These are phyloP conservation scores for Helleia helle DNA, from an alignment of 2,888 invertebrate species.

Conservation along the genomic window DNA sequence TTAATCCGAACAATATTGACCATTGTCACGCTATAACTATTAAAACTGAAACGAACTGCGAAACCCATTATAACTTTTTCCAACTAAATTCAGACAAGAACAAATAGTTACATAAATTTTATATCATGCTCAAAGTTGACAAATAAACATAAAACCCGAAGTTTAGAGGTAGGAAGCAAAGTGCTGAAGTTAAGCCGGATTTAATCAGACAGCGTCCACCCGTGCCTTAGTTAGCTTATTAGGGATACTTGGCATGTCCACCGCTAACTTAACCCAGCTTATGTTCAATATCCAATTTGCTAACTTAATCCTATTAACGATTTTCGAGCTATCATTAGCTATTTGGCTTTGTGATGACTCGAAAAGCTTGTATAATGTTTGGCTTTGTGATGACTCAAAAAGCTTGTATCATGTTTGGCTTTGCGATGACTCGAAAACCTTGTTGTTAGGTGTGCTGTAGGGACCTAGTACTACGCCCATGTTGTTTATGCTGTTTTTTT, in stretches of 20 bases:
- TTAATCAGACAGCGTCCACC: constrained; percentile 44
- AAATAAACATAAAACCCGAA: constrained; percentile 11
- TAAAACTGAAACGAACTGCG: background rate
- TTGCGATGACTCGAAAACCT: too few relatives aligned
- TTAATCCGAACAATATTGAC: too few relatives aligned
- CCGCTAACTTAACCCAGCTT: constrained; percentile 54
- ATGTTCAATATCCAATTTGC: constrained; percentile 63
- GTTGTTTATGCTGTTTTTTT: too few relatives aligned
- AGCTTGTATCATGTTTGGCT: too few relatives aligned
- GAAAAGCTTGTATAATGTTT: too few relatives aligned
- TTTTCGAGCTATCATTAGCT: constrained; percentile 17
- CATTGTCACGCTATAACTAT: too few relatives aligned
- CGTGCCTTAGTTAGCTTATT: constrained; percentile 64
- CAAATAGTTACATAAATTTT: constrained; percentile 1
- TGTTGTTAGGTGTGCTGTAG: too few relatives aligned
- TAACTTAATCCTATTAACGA: constrained; percentile 54
- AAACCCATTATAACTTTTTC: background rate
- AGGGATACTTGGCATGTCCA: constrained; percentile 57
- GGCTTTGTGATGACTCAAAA: too few relatives aligned
- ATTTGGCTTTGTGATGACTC: background rate
- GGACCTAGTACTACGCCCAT: too few relatives aligned
- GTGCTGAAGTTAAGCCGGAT: constrained; percentile 49
- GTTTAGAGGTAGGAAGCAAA: constrained; percentile 21
- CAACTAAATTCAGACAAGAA: background rate
- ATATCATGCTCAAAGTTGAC: constrained; percentile 8